These are phyloP conservation scores for Pachycephus smyrnensis DNA, from an alignment of 2,888 invertebrate species.

Conservation along the genomic window DNA sequence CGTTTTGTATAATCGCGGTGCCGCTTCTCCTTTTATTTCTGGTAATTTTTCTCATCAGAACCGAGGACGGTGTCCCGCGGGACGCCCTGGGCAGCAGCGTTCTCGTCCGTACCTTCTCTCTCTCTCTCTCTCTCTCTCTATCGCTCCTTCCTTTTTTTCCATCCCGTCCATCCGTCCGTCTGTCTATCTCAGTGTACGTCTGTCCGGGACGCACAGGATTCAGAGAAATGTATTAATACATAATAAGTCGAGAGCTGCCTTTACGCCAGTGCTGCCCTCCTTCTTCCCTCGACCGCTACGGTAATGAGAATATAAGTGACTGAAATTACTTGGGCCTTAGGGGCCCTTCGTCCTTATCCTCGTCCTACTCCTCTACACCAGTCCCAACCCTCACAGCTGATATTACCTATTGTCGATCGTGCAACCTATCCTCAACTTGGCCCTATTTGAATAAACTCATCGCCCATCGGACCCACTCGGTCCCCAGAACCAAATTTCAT, in stretches of 20 bases:
- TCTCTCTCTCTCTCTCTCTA: constrained; percentile 28
- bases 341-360: neutral
- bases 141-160: constrained; percentile 15
- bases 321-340: constrained; percentile 21
- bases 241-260: constrained; percentile 54
- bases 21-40: constrained; percentile 52
- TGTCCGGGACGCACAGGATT: constrained; percentile 51
- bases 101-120: constrained; percentile 20
- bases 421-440: neutral
- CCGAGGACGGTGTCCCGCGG: constrained; percentile 48
- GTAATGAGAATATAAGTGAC: constrained; percentile 29
- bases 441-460: neutral
- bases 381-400: neutral
- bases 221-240: constrained; percentile 61
- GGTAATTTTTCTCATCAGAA: constrained; percentile 58
- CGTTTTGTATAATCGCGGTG: constrained; percentile 55
- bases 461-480: neutral
- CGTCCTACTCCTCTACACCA: neutral
- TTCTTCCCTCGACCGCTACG: constrained; percentile 10
- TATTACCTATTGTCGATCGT: constrained; percentile 5
- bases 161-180: constrained; percentile 37
- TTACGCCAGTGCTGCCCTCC: constrained; percentile 32
- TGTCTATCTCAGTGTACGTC: constrained; percentile 27
- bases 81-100: constrained; percentile 53
- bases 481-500: neutral